Evolutionary conservation across 2,888 invertebrate species (phyloP).

Genomic region (Clanis bilineata): DNA sequence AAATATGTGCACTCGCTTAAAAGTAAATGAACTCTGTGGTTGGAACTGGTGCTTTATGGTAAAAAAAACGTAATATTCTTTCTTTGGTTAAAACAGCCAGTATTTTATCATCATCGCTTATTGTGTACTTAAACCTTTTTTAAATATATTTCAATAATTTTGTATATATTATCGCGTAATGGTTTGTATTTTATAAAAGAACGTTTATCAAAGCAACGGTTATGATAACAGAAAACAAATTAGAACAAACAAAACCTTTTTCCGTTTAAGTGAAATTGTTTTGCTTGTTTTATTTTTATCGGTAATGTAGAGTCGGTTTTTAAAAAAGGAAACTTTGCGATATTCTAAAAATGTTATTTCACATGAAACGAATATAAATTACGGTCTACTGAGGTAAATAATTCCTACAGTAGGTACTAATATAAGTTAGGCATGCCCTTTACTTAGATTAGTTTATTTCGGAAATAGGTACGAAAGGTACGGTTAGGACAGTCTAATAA

Average conservation of each 20-base stretch:
- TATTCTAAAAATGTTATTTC: no score
- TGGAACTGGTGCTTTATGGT: background rate
- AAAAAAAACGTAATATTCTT: background rate
- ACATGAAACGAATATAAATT: no score
- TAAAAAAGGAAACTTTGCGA: background rate
- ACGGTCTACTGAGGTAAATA: no score
- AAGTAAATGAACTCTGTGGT: constrained; percentile 6
- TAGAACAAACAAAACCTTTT: background rate
- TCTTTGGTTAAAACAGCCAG: background rate
- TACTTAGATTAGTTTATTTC: no score
- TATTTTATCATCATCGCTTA: background rate
- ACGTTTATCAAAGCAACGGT: background rate
- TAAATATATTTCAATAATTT: background rate
- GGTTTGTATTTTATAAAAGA: background rate
- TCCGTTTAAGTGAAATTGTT: background rate
- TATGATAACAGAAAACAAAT: background rate
- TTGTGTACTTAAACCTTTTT: no score
- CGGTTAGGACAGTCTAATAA: no score
- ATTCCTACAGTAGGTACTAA: no score
- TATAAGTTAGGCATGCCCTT: no score
- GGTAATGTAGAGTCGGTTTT: background rate
- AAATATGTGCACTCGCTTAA: constrained; percentile 1
- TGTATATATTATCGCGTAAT: background rate
- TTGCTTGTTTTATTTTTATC: background rate
- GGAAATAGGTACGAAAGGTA: no score